These are phyloP conservation scores for Parnassius orleans DNA, from an alignment of 2,888 invertebrate genomes.

Conservation along the genomic window DNA sequence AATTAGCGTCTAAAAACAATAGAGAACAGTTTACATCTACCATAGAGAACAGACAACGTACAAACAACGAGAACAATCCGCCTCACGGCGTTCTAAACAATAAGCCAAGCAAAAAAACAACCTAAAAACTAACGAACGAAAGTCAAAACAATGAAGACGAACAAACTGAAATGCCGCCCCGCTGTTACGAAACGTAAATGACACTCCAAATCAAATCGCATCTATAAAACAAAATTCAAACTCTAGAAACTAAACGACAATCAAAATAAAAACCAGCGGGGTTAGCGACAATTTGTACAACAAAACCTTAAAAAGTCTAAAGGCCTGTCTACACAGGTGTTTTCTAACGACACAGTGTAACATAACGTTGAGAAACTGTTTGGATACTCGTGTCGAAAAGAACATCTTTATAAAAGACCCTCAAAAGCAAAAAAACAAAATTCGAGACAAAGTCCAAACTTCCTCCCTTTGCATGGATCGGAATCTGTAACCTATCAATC, in stretches of 20 bases:
- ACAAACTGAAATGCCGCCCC: conserved; percentile 47
- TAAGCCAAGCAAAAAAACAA: conserved; percentile 57
- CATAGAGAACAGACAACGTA: conserved; percentile 58
- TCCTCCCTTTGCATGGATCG: conserved; percentile 39
- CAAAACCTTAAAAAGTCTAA: conserved; percentile 21
- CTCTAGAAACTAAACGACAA: conserved; percentile 44
- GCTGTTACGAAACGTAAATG: conserved; percentile 48
- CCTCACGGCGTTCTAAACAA: conserved; percentile 45
- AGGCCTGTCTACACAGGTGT: conserved; percentile 8
- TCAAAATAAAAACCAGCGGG: conserved; percentile 56
- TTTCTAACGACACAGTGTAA: neutral
- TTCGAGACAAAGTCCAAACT: conserved; percentile 47
- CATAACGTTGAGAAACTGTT: neutral
- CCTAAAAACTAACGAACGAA: conserved; percentile 64
- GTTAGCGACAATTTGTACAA: conserved; percentile 32
- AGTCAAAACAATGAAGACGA: conserved; percentile 34
- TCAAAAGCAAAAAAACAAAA: conserved; percentile 34
- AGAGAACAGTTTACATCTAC: conserved; percentile 41
- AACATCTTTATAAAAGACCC: neutral
- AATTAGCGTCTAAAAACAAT: conserved; percentile 63
- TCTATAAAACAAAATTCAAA: conserved; percentile 51
- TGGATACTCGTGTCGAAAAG: conserved; percentile 3
- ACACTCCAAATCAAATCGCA: conserved; percentile 58
- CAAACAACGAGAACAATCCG: conserved; percentile 51
- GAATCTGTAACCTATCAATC: conserved; percentile 32